Conservation (phyloP, 2,113 vertebrate species). For the Bettongia penicillata region DNA sequence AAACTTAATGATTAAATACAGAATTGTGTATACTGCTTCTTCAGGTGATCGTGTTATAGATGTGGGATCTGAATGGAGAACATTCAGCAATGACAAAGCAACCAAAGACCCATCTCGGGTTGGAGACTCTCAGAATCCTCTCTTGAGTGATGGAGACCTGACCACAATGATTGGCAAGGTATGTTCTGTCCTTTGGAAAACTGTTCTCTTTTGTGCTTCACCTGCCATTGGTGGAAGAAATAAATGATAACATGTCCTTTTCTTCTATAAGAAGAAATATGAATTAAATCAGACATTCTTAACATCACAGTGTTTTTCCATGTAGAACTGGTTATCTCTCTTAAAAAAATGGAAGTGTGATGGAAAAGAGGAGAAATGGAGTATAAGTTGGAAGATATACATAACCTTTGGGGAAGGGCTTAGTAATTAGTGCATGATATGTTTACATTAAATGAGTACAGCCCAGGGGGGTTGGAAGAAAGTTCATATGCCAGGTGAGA, state of each 20-base stretch:
- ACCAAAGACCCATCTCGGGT: conserved; percentile 99
- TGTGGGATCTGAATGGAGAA: conserved; percentile 98
- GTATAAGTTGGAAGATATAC: neutral
- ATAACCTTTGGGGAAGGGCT: neutral
- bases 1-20: neutral
- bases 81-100: conserved; percentile 99
- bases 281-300: neutral
- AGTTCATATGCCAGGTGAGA: no score
- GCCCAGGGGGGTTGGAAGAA: no score
- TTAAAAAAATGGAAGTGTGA: neutral
- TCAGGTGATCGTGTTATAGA: conserved; percentile 98
- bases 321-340: neutral
- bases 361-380: neutral
- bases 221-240: neutral
- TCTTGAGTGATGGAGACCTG: conserved; percentile 96
- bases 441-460: no score
- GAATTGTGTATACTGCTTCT: conserved; percentile 50
- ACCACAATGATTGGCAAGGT: conserved; percentile 99
- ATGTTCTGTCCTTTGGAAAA: conserved; percentile 44
- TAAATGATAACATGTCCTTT: neutral
- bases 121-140: conserved; percentile 97
- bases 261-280: neutral
- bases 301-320: neutral
- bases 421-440: neutral
- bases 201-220: neutral